Evolutionary conservation across 2,888 invertebrate species (phyloP).

Genomic region (Acrocyrtus sp.): DNA sequence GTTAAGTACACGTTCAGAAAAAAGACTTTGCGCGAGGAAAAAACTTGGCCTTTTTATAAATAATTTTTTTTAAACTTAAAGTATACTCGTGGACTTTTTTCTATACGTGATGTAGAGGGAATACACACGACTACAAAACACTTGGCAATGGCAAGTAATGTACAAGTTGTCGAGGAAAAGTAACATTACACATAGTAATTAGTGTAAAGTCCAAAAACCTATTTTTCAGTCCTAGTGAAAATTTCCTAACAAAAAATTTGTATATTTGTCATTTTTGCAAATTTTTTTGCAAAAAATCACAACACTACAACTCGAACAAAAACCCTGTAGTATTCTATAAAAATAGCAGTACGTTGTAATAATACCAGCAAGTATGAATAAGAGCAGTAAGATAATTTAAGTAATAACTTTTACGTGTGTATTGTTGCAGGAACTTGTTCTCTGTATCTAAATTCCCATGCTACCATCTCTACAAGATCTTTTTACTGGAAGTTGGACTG

Average conservation of each 20-base stretch:
- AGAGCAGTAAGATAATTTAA: conserved; percentile 8
- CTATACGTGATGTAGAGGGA: no score
- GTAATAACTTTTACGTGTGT: no score
- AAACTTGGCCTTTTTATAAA: background rate
- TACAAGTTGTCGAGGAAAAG: no score
- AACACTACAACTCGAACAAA: conserved; percentile 3
- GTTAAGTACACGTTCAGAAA: background rate
- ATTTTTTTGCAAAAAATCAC: background rate
- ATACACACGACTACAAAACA: no score
- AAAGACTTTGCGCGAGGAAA: background rate
- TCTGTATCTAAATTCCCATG: background rate
- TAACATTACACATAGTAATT: no score
- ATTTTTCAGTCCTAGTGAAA: no score
- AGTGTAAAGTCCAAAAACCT: no score
- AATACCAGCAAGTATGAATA: background rate
- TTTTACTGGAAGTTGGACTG: conserved; percentile 12
- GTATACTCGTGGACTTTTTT: conserved; percentile 4
- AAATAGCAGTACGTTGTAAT: conserved; percentile 25
- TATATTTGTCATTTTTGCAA: no score
- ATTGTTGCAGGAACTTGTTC: conserved; percentile 26
- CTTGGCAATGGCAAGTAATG: no score
- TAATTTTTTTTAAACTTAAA: background rate
- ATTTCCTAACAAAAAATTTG: no score
- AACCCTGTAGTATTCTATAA: conserved; percentile 42
- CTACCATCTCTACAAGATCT: background rate